phyloP scores from a whole-genome alignment of 1,140 invertebrate genomes.

The Zaprionus kolodkinae region DNA sequence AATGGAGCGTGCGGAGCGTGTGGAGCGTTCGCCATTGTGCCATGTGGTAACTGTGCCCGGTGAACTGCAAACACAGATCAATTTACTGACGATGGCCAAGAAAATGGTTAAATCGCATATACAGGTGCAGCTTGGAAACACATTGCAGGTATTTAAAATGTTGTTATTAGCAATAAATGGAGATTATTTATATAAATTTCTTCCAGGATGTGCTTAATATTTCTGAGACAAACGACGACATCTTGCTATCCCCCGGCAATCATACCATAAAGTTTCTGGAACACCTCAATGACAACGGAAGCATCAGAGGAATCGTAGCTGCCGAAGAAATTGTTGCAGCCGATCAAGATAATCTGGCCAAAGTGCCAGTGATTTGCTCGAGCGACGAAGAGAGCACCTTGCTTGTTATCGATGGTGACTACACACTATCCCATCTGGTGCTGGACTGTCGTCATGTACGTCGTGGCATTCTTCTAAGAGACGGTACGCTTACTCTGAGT shows the following conservation, averaged over 20 bases:
- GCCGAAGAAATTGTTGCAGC: slow-evolving; percentile 18
- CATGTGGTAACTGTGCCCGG: slow-evolving; percentile 85
- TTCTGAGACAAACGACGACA: slow-evolving; percentile 72
- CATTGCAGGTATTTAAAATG: slow-evolving; percentile 63
- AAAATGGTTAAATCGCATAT: slow-evolving; percentile 34
- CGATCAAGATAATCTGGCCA: neutral
- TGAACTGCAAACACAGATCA: slow-evolving; percentile 84
- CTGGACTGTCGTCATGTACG: slow-evolving; percentile 83
- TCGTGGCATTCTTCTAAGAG: slow-evolving; percentile 82
- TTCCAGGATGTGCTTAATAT: slow-evolving; percentile 84
- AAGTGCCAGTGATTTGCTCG: slow-evolving; percentile 75
- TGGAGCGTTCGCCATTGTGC: slow-evolving; percentile 55
- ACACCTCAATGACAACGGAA: slow-evolving; percentile 67
- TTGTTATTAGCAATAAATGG: neutral
- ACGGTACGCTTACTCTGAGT: slow-evolving; percentile 73
- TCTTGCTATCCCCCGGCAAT: slow-evolving; percentile 65
- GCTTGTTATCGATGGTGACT: slow-evolving; percentile 80
- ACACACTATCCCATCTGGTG: slow-evolving; percentile 83
- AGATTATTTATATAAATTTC: neutral
- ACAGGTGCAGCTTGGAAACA: slow-evolving; percentile 66
- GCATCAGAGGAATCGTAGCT: slow-evolving; percentile 51
- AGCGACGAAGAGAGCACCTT: slow-evolving; percentile 84
- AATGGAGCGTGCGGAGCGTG: slow-evolving; percentile 16
- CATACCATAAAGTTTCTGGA: slow-evolving; percentile 78
- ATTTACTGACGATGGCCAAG: slow-evolving; percentile 83